Percentiles rank a stretch among this genome's conserved stretches.
Conservation (phyloP, 23 tunicate species). For the Halocynthia roretzi region DNA sequence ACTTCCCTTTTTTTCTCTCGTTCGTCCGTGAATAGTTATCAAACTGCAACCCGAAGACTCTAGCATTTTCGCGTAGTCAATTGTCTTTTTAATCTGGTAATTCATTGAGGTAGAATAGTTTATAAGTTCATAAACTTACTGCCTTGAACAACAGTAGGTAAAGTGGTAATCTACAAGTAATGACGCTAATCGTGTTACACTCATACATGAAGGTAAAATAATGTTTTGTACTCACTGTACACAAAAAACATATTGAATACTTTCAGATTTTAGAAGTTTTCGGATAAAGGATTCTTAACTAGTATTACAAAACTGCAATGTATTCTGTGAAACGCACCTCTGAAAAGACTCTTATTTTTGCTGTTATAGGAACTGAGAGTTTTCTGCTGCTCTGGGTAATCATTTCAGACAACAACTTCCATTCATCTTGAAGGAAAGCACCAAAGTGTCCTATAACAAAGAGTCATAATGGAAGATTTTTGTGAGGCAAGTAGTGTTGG, state of each 20-base stretch:
- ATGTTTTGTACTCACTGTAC: too few relatives aligned
- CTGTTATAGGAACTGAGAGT: conserved; percentile 48
- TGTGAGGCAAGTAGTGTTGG: too few relatives aligned
- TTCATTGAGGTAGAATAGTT: neutral
- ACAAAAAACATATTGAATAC: too few relatives aligned
- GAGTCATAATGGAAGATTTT: neutral
- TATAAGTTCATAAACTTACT: too few relatives aligned
- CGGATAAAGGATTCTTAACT: too few relatives aligned
- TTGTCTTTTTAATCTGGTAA: conserved; percentile 35
- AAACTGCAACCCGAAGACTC: conserved; percentile 77
- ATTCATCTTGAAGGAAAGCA: conserved; percentile 84
- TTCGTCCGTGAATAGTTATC: conserved; percentile 89
- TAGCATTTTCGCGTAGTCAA: conserved; percentile 84
- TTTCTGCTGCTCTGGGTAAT: conserved; percentile 22
- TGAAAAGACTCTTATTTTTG: conserved; percentile 84
- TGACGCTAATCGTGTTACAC: too few relatives aligned
- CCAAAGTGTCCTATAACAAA: conserved; percentile 70
- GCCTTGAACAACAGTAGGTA: too few relatives aligned
- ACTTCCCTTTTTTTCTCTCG: conserved; percentile 64
- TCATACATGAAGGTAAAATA: too few relatives aligned
- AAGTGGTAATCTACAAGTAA: too few relatives aligned
- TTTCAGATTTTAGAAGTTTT: too few relatives aligned
- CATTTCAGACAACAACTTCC: conserved; percentile 65
- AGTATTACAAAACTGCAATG: too few relatives aligned
- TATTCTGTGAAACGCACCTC: conserved; percentile 28